Percentiles rank a stretch among this genome's conserved stretches.
Conservation (phyloP, 2,888 invertebrate species). For the Drosophila buzzatii region DNA sequence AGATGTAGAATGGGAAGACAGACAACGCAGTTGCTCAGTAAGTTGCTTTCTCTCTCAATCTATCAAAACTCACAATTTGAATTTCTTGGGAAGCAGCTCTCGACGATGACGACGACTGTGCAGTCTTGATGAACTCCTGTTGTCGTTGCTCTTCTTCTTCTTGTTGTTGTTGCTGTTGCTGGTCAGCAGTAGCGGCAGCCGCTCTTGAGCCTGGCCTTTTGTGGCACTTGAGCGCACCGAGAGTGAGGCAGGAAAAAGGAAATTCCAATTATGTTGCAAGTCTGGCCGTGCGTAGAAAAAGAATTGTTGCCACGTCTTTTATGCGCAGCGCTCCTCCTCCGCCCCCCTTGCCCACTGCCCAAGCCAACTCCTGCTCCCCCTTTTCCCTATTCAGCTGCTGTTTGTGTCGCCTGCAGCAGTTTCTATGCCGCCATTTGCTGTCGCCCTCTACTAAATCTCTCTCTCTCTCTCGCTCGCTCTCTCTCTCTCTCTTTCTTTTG, state of each 20-base stretch:
- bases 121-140: constrained; percentile 46
- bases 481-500: background rate
- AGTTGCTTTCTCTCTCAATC: constrained; percentile 44
- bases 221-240: constrained; percentile 60
- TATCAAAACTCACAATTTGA: constrained; percentile 36
- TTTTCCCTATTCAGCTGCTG: background rate
- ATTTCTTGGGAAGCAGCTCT: constrained; percentile 56
- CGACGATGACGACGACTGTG: constrained; percentile 17
- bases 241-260: constrained; percentile 71
- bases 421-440: constrained; percentile 31
- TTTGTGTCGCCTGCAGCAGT: constrained; percentile 43
- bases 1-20: background rate
- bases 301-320: constrained; percentile 65
- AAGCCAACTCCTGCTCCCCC: background rate
- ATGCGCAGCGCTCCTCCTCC: constrained; percentile 44
- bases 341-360: background rate
- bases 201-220: constrained; percentile 70
- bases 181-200: constrained; percentile 32
- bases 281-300: constrained; percentile 79
- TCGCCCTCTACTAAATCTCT: constrained; percentile 5
- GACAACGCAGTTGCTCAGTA: constrained; percentile 2
- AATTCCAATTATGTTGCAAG: constrained; percentile 79
- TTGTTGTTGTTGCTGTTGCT: constrained; percentile 1
- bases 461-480: background rate
- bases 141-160: constrained; percentile 8